Percentiles rank a stretch among this genome's conserved stretches.
phyloP scores from a whole-genome alignment of 1,140 invertebrate species.

The Dryas iulia region DNA sequence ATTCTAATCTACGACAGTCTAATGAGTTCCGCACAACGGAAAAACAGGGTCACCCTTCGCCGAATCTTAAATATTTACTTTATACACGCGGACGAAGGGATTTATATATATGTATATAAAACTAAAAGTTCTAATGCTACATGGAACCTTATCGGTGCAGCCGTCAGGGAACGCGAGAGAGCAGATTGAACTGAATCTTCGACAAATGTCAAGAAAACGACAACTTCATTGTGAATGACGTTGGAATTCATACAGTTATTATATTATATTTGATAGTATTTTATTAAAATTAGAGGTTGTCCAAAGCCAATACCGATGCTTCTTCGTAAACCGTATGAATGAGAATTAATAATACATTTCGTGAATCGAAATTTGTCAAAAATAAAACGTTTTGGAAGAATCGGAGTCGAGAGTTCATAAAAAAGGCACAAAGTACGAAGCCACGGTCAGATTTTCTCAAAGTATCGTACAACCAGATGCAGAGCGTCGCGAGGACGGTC shows the following conservation, averaged over 20 bases:
- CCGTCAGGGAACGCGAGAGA: constrained; percentile 52
- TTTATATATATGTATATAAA: constrained; percentile 32
- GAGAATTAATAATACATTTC: not conserved
- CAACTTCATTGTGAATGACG: not conserved
- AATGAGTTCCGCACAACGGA: constrained; percentile 77
- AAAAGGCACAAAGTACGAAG: constrained; percentile 11
- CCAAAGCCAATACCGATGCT: not conserved
- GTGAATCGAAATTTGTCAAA: not conserved
- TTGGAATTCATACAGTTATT: not conserved
- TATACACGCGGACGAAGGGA: constrained; percentile 65
- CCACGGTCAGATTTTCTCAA: not conserved
- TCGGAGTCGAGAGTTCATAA: not conserved
- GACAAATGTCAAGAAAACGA: not conserved
- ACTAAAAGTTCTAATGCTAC: constrained; percentile 63
- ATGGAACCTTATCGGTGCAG: constrained; percentile 69
- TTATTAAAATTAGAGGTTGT: not conserved
- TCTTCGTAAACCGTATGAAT: not conserved
- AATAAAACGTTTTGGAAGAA: not conserved
- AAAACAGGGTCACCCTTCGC: constrained; percentile 65
- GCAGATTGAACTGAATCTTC: constrained; percentile 36
- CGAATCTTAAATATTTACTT: constrained; percentile 58
- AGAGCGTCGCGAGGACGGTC: not conserved
- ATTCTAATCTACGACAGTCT: constrained; percentile 77
- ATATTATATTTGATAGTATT: constrained; percentile 2
- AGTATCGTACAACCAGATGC: not conserved